A percentile compares a stretch with the other conserved stretches of the same genome.
Evolutionary conservation across 2,888 invertebrate species (phyloP).

Genomic region (Parochlus steinenii): DNA sequence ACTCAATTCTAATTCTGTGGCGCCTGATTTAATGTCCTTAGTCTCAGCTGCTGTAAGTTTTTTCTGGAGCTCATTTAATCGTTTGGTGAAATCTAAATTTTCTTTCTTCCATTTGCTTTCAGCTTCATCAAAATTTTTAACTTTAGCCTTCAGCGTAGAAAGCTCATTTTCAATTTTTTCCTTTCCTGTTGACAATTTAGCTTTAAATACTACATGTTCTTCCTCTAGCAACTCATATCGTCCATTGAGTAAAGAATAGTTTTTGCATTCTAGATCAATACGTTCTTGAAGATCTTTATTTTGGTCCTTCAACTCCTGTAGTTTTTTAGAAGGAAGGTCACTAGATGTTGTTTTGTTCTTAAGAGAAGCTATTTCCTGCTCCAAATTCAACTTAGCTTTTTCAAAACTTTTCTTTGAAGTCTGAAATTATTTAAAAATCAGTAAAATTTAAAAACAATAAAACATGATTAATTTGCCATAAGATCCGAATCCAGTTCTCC

Average conservation of each 20-base stretch:
- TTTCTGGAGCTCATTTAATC: constrained; percentile 23
- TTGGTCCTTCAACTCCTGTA: constrained; percentile 37
- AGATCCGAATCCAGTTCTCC: constrained; percentile 43
- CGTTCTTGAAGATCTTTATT: constrained; percentile 48
- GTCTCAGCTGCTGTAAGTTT: constrained; percentile 24
- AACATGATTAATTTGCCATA: constrained; percentile 26
- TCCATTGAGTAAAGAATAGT: constrained; percentile 61
- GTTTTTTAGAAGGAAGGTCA: constrained; percentile 36
- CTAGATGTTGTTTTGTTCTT: constrained; percentile 40
- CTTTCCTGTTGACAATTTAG: constrained; percentile 65
- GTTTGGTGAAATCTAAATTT: constrained; percentile 23
- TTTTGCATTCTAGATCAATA: constrained; percentile 47
- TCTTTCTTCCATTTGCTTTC: constrained; percentile 20
- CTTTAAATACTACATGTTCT: constrained; percentile 69
- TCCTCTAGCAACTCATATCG: constrained; percentile 74
- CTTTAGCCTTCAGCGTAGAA: constrained; percentile 20
- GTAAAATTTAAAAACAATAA: neutral
- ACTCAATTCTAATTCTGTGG: constrained; percentile 44
- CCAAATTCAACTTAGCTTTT: constrained; percentile 45
- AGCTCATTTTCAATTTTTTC: constrained; percentile 47
- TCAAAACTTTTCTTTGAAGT: constrained; percentile 47
- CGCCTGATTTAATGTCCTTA: constrained; percentile 21
- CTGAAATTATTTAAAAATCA: constrained; percentile 1
- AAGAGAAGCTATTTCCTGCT: constrained; percentile 59
- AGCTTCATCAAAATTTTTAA: constrained; percentile 21